phyloP scores from a whole-genome alignment of 2,888 invertebrate species.

The Tupiocoris notatus region DNA sequence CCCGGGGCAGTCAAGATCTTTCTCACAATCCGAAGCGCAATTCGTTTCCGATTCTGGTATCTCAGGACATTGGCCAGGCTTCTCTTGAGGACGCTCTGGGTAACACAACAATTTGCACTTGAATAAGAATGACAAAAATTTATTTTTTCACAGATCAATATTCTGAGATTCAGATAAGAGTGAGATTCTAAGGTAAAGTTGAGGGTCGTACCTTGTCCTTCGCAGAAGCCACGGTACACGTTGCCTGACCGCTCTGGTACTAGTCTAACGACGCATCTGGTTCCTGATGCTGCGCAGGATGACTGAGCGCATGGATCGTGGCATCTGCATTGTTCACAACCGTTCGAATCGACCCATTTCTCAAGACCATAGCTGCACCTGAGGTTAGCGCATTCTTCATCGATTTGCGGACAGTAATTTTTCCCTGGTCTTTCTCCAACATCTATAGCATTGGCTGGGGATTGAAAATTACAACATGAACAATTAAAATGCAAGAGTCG shows the following conservation, averaged over 20 bases:
- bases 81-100: conserved; percentile 7
- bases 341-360: conserved; percentile 60
- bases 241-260: conserved; percentile 52
- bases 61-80: conserved; percentile 52
- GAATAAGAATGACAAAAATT: too few species aligned
- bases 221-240: conserved; percentile 64
- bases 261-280: conserved; percentile 58
- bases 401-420: conserved; percentile 52
- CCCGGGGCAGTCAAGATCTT: conserved; percentile 67
- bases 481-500: too few species aligned
- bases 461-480: too few species aligned
- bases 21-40: conserved; percentile 19
- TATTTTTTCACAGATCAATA: too few species aligned
- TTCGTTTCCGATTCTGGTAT: background rate
- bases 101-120: background rate
- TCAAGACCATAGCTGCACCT: conserved; percentile 73
- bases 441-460: conserved; percentile 55
- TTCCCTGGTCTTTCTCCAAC: conserved; percentile 51
- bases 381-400: conserved; percentile 63
- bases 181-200: too few species aligned
- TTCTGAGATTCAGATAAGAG: too few species aligned
- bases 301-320: conserved; percentile 68
- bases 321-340: conserved; percentile 73
- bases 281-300: conserved; percentile 35
- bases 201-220: conserved; percentile 58